Evolutionary conservation across 2,797 vertebrate genomes (phyloP), one percentile per base, ranked within the genome.

Genomic region (Hippocampus kuda): DNA sequence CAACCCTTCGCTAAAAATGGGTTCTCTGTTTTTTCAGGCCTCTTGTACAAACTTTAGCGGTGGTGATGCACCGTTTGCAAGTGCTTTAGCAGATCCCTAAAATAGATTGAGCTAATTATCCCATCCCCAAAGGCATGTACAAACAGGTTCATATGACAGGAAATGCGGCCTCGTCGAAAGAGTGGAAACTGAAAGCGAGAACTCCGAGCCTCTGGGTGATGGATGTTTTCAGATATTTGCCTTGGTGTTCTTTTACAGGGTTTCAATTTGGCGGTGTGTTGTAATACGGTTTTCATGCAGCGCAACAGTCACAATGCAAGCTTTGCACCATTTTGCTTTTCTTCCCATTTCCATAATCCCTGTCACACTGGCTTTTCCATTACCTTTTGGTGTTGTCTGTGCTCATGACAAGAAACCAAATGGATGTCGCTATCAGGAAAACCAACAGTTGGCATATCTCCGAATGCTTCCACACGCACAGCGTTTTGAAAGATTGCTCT

Each of bases 81-180:
- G 66, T 26, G 51, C 77, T 84, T 82, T 75, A 74, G 68, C 79
- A 71, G 38, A 71, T 74, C 79, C 81, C 75, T 73, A 73, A 83
- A 86, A 86, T 83, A 86, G 81, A 85, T 65, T 49, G 75, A 70
- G 75, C 84, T 86, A 86, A 88, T 87, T 85, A 87, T 81, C 74
- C 65, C 56, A 2, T 69, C 77, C 79, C 79, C 73, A 77, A 67
- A 78, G 84, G 84, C 79, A 51, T 73, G 80, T 67, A 70, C 74
- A 63, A 76, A 79, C 78, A 73, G 79, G 81, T 79, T 86, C 74
- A 59, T 69, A 48, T 75, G 79, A 80, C 75, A 56, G 75, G 65
- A 78, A 76, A 68, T 13, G 59, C 20, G 30, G 15, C 59, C 20
- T 34, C 34, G 59, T 10, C 30, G 4, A 30, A 76, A 76, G 69